Evolutionary conservation across 2,888 invertebrate genomes (phyloP).

Genomic region (Nasonovia ribisnigri): DNA sequence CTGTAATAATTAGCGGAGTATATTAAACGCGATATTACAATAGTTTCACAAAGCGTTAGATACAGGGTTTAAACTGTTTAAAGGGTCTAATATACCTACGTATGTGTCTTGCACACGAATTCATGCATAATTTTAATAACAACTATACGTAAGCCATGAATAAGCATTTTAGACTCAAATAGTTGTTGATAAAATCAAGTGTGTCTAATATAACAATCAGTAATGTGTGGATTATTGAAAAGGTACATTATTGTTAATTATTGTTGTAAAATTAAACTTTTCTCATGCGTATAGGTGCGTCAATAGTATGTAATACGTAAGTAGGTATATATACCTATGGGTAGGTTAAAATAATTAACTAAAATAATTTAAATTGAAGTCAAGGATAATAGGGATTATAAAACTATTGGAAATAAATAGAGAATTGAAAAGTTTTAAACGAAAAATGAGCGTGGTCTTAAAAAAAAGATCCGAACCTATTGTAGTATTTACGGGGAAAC

Average conservation of each 20-base stretch:
- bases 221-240: not conserved
- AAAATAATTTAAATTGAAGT: not conserved
- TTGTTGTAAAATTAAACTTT: not conserved
- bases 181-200: not conserved
- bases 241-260: not conserved
- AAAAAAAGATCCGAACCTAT: not conserved
- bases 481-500: not conserved
- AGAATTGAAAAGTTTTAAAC: not conserved
- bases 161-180: not conserved
- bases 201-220: not conserved
- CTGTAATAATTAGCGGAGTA: not conserved
- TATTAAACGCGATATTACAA: not conserved
- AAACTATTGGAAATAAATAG: not conserved
- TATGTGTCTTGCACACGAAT: not conserved
- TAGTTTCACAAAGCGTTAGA: not conserved
- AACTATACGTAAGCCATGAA: not conserved
- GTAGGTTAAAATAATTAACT: not conserved
- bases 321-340: not conserved
- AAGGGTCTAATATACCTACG: not conserved
- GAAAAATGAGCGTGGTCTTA: not conserved
- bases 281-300: not conserved
- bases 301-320: not conserved
- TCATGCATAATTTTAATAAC: not conserved
- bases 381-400: not conserved
- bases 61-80: not conserved